A percentile compares a stretch with the other conserved stretches of the same genome.
Evolutionary conservation across 2,888 invertebrate genomes (phyloP).

Genomic region (Cantharis lateralis): DNA sequence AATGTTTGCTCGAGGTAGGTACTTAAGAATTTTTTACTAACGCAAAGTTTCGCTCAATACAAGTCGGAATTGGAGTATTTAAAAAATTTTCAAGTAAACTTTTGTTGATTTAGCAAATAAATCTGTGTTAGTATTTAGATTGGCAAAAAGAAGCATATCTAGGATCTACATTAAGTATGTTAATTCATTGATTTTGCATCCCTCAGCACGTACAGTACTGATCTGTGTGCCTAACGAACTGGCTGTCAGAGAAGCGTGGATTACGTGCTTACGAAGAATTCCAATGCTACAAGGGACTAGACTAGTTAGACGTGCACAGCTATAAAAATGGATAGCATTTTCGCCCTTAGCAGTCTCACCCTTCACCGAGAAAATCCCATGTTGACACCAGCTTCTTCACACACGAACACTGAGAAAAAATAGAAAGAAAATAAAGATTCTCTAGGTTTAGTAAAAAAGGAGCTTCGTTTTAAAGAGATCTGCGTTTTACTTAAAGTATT

Average conservation of each 20-base stretch:
- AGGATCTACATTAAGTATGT: conserved; percentile 23
- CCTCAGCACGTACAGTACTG: conserved; percentile 39
- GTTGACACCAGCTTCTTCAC: conserved; percentile 50
- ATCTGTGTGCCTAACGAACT: conserved; percentile 40
- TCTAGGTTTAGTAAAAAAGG: conserved; percentile 43
- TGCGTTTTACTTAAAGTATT: conserved; percentile 39
- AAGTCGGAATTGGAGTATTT: background rate
- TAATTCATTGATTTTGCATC: conserved; percentile 33
- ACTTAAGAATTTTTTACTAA: background rate
- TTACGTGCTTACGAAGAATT: conserved; percentile 41
- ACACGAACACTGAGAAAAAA: conserved; percentile 47
- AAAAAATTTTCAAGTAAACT: background rate
- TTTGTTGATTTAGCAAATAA: background rate
- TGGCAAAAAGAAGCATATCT: background rate
- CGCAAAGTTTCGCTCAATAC: background rate
- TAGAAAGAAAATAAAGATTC: conserved; percentile 49
- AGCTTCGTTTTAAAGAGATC: conserved; percentile 43
- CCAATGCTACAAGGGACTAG: conserved; percentile 37
- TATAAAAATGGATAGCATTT: conserved; percentile 48
- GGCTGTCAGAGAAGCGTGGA: conserved; percentile 33
- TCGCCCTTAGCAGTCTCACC: conserved; percentile 35
- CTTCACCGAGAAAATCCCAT: conserved; percentile 46
- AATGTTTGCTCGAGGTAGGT: background rate
- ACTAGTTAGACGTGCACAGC: conserved; percentile 33
- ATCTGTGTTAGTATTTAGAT: background rate